A percentile compares a stretch with the other conserved stretches of the same genome.
Conservation (phyloP, 2,888 invertebrate species). For the Pristionchus mayeri region DNA sequence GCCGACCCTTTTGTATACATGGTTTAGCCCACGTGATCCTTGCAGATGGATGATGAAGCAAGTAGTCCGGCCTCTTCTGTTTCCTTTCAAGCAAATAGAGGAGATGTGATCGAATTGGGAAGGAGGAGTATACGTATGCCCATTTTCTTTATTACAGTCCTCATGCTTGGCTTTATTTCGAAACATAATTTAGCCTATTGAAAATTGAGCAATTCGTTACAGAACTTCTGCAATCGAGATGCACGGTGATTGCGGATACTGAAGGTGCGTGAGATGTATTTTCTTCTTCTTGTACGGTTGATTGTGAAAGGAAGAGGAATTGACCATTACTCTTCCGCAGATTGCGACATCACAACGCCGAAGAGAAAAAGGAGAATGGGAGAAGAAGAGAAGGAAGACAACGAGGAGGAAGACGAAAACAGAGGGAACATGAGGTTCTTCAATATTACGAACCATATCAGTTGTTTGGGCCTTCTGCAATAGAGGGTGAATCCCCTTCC, state of each 20-base stretch:
- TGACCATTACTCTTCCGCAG: background rate
- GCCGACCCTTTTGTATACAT: too few relatives aligned
- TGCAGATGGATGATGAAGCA: background rate
- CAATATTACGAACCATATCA: too few relatives aligned
- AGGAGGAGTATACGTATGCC: background rate
- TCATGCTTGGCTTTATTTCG: too few relatives aligned
- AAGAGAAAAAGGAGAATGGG: background rate
- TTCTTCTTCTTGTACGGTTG: too few relatives aligned
- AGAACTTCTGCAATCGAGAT: background rate
- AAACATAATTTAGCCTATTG: background rate
- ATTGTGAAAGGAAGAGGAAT: too few relatives aligned
- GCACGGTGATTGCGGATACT: background rate
- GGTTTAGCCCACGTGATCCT: too few relatives aligned
- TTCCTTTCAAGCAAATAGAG: background rate
- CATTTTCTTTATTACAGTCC: too few relatives aligned
- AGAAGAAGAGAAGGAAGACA: slow-evolving; percentile 34
- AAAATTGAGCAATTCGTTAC: background rate
- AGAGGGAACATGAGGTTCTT: too few relatives aligned
- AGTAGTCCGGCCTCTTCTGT: background rate
- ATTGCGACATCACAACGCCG: background rate
- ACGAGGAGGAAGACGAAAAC: background rate
- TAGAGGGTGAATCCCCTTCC: too few relatives aligned
- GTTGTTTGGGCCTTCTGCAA: too few relatives aligned
- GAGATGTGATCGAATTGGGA: slow-evolving; percentile 1
- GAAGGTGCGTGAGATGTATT: background rate